A percentile compares a stretch with the other conserved stretches of the same genome.
Conservation (phyloP, 2,797 vertebrate species). For the Phyllotis vaccarum region DNA sequence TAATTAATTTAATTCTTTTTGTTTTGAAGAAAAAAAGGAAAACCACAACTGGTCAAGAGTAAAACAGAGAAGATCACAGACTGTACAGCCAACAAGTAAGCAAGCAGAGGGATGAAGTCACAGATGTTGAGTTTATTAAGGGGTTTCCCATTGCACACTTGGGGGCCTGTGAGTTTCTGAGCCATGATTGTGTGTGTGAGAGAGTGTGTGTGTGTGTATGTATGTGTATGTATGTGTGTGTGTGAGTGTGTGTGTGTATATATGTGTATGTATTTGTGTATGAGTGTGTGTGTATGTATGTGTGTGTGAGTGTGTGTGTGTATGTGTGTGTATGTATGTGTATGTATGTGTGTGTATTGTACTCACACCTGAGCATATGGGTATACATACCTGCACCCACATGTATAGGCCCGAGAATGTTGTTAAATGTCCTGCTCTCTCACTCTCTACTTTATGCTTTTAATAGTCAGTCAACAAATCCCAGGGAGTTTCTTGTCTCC, state of each 20-base stretch:
- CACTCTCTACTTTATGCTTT: background rate
- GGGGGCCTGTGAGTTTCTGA: background rate
- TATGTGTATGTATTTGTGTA: too few relatives aligned
- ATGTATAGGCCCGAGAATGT: background rate
- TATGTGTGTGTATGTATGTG: background rate
- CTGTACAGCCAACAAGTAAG: background rate
- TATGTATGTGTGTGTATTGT: background rate
- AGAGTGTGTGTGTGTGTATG: background rate
- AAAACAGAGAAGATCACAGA: background rate
- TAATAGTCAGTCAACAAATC: background rate
- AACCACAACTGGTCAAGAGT: background rate
- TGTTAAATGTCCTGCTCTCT: background rate
- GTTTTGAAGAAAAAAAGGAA: constrained; percentile 64
- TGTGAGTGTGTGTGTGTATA: background rate
- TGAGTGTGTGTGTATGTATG: too few relatives aligned
- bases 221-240: background rate
- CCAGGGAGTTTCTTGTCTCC: background rate
- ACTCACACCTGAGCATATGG: background rate
- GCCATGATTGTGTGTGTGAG: background rate
- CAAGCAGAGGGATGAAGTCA: background rate
- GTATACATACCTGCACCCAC: too few relatives aligned
- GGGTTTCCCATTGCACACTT: background rate
- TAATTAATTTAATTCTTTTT: constrained; percentile 42
- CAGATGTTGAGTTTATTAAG: background rate
- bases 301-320: background rate